These are phyloP conservation scores for Oenanthe melanoleuca DNA, from an alignment of 2,113 vertebrate species.

Conservation along the genomic window DNA sequence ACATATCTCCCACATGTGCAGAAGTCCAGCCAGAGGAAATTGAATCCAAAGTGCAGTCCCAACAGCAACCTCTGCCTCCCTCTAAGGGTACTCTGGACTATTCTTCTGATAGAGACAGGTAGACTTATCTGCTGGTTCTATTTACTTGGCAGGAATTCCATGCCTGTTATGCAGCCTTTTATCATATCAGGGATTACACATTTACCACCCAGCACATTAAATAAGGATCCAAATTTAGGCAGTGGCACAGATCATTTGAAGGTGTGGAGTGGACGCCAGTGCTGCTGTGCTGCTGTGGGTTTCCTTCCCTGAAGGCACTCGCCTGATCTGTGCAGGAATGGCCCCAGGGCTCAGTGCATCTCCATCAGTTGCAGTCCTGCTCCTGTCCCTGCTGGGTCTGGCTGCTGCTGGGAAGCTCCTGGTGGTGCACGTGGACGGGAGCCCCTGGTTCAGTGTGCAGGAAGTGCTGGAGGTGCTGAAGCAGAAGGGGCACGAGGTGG, in stretches of 20 bases:
- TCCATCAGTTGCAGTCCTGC: too few relatives aligned
- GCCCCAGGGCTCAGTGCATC: too few relatives aligned
- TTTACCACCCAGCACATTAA: neutral
- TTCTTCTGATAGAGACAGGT: neutral
- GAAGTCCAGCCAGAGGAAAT: neutral
- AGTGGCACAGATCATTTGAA: neutral
- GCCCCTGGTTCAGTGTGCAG: too few relatives aligned
- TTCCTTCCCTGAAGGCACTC: too few relatives aligned
- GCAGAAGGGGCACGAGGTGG: too few relatives aligned
- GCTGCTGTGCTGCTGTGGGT: fast-evolving
- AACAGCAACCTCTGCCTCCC: fast-evolving
- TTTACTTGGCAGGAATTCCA: neutral
- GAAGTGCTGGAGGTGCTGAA: too few relatives aligned
- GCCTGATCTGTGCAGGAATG: too few relatives aligned
- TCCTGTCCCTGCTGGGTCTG: too few relatives aligned
- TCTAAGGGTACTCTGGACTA: fast-evolving
- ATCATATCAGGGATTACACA: neutral
- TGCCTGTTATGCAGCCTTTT: neutral
- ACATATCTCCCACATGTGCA: neutral
- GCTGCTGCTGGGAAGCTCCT: too few relatives aligned
- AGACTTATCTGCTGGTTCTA: neutral
- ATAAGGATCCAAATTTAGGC: neutral
- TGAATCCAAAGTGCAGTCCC: neutral
- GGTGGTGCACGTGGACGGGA: too few relatives aligned
- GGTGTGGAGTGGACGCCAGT: fast-evolving